Conservation (phyloP, 2,113 vertebrate genomes). For the Rhombomys opimus region DNA sequence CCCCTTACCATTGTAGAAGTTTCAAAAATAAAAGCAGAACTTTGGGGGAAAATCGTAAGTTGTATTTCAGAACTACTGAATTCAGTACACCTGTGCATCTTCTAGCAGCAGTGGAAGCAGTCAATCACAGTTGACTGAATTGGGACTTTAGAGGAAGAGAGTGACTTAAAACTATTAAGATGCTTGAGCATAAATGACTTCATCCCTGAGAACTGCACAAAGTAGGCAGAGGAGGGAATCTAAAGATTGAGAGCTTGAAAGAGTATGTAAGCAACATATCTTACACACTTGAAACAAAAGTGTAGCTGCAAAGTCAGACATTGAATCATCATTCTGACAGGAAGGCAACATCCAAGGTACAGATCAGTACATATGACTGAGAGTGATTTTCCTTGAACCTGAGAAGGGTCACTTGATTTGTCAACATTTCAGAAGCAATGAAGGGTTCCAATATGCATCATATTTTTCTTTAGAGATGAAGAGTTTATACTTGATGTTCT, state of each 20-base stretch:
- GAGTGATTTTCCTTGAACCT: neutral
- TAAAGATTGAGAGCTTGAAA: neutral
- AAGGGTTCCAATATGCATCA: neutral
- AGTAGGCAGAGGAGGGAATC: neutral
- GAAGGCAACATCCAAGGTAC: neutral
- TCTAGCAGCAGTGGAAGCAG: neutral
- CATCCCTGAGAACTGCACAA: neutral
- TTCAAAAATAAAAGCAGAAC: neutral
- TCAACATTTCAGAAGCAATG: neutral
- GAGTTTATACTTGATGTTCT: conserved; percentile 6
- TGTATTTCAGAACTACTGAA: neutral
- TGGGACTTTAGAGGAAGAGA: neutral
- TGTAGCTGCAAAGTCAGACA: neutral
- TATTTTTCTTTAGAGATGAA: neutral
- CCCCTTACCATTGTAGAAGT: neutral
- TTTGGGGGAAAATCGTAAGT: neutral
- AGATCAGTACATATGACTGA: neutral
- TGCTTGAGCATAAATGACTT: neutral
- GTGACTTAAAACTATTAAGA: neutral
- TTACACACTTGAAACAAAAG: neutral
- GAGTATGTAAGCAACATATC: neutral
- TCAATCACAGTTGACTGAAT: neutral
- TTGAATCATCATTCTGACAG: neutral
- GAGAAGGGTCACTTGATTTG: neutral
- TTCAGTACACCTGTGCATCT: neutral